Evolutionary conservation across 2,113 vertebrate species (phyloP).

Genomic region (Eretmochelys imbricata): DNA sequence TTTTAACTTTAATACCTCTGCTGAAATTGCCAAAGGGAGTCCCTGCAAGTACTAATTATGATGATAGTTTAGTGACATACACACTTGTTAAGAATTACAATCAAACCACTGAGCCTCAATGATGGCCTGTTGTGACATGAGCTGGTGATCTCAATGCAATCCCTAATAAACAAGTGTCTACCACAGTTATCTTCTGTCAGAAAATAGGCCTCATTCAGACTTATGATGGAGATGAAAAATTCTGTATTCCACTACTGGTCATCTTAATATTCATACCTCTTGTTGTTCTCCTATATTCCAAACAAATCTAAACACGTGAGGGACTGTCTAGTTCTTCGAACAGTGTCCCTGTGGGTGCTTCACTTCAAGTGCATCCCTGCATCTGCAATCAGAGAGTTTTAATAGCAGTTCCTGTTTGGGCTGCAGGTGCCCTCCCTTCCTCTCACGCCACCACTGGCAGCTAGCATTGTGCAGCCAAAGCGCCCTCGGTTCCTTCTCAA

Average conservation of each 20-base stretch:
- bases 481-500: too few species aligned
- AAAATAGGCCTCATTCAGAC: background rate
- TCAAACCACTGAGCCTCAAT: background rate
- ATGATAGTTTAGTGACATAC: background rate
- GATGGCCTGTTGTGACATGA: background rate
- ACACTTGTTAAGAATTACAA: slow-evolving; percentile 6
- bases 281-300: background rate
- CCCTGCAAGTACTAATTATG: background rate
- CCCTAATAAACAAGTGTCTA: background rate
- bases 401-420: too few species aligned
- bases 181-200: slow-evolving; percentile 34
- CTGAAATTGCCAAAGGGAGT: background rate
- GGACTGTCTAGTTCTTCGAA: background rate
- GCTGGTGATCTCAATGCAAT: background rate
- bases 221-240: background rate
- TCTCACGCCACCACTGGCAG: too few species aligned
- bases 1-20: background rate
- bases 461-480: too few species aligned
- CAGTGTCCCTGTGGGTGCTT: too few species aligned
- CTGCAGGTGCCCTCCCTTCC: too few species aligned
- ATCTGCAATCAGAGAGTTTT: too few species aligned
- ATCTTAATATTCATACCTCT: background rate
- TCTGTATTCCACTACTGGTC: background rate
- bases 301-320: background rate
- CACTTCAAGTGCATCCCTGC: too few species aligned